Evolutionary conservation across 2,888 invertebrate genomes (phyloP).

Genomic region (Apoderus coryli): DNA sequence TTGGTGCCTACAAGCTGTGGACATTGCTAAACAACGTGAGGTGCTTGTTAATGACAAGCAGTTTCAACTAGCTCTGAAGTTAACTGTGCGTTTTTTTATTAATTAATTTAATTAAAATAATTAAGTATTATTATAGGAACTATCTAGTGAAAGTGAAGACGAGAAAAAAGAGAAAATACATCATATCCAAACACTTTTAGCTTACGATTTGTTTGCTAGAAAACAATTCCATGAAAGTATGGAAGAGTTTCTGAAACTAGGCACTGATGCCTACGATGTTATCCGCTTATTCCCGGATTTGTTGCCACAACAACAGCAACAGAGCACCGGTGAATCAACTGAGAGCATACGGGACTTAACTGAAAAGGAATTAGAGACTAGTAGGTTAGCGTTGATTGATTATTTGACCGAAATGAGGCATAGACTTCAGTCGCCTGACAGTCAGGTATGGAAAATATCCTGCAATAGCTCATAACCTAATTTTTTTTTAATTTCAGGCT

Average conservation of each 20-base stretch:
- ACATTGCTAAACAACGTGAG: conserved; percentile 70
- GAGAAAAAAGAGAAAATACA: conserved; percentile 69
- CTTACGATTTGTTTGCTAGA: conserved; percentile 80
- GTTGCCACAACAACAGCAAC: conserved; percentile 33
- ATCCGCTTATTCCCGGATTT: conserved; percentile 87
- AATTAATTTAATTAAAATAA: too few relatives aligned
- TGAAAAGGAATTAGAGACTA: conserved; percentile 76
- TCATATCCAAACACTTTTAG: conserved; percentile 81
- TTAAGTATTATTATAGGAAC: conserved; percentile 42
- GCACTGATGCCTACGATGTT: conserved; percentile 90
- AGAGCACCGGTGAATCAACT: conserved; percentile 28
- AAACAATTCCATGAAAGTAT: conserved; percentile 83
- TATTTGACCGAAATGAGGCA: conserved; percentile 69
- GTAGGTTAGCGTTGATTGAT: conserved; percentile 74
- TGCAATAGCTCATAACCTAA: background rate
- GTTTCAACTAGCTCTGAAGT: conserved; percentile 82
- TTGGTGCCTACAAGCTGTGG: conserved; percentile 73
- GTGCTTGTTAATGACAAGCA: conserved; percentile 77
- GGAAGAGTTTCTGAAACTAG: conserved; percentile 76
- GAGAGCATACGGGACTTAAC: conserved; percentile 44
- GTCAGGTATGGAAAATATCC: too few relatives aligned
- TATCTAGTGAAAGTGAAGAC: conserved; percentile 65
- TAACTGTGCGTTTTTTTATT: conserved; percentile 52
- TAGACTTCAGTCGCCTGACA: conserved; percentile 34
- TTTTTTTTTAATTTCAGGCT: conserved; percentile 19